phyloP scores from a whole-genome alignment of 2,113 vertebrate genomes.

The Gasterosteus nipponicus region DNA sequence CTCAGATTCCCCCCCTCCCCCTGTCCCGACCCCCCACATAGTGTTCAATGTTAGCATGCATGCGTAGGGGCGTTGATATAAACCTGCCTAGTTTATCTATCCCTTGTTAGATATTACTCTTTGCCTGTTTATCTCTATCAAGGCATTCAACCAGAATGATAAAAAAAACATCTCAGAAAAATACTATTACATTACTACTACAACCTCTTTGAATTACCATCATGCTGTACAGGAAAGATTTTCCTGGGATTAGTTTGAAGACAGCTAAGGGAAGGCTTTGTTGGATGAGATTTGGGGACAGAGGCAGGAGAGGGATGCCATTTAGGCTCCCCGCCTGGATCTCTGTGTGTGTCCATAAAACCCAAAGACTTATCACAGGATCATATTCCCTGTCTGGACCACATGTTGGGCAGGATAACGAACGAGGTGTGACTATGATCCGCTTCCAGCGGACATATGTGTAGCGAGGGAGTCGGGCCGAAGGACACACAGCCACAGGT shows the following conservation, averaged over 20 bases:
- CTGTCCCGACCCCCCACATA: neutral
- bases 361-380: slow-evolving; percentile 38
- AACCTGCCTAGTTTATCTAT: neutral
- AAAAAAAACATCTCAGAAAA: neutral
- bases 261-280: slow-evolving; percentile 14
- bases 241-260: slow-evolving; percentile 62
- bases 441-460: slow-evolving; percentile 27
- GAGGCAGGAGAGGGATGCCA: slow-evolving; percentile 15
- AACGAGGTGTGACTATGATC: slow-evolving; percentile 47
- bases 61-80: neutral
- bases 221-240: slow-evolving; percentile 50
- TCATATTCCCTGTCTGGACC: slow-evolving; percentile 43
- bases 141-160: neutral
- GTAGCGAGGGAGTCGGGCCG: neutral
- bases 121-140: neutral
- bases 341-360: slow-evolving; percentile 34
- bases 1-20: neutral
- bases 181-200: too few species aligned
- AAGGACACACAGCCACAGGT: neutral
- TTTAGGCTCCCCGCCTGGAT: slow-evolving; percentile 16
- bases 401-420: slow-evolving; percentile 54
- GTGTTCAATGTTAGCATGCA: slow-evolving; percentile 23
- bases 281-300: slow-evolving; percentile 27
- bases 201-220: slow-evolving; percentile 59
- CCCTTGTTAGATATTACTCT: neutral